Conservation (phyloP, 2,888 invertebrate genomes). For the Norana najaformis region DNA sequence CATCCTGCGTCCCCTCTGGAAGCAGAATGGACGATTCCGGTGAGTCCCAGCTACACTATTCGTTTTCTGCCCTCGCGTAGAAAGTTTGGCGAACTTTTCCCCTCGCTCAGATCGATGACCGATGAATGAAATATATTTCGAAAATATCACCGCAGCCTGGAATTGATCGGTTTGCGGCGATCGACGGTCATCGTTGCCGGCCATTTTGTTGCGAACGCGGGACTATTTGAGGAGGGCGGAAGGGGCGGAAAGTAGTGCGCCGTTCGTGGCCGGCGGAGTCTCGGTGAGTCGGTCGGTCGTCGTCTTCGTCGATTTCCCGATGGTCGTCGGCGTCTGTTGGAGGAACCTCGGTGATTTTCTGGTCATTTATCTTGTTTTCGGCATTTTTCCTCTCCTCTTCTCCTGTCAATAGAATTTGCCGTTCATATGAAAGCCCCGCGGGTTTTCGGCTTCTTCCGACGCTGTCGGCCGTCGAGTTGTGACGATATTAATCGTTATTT, state of each 20-base stretch:
- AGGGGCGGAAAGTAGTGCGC: slow-evolving; percentile 18
- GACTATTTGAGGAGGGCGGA: background rate
- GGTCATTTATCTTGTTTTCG: slow-evolving; percentile 18
- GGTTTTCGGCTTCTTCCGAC: slow-evolving; percentile 16
- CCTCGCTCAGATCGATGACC: background rate
- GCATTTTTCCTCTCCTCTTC: background rate
- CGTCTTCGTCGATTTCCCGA: slow-evolving; percentile 1
- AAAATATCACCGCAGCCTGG: background rate
- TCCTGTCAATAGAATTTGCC: slow-evolving; percentile 22
- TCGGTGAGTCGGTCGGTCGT: slow-evolving; percentile 9
- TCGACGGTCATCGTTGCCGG: background rate
- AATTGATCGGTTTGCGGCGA: slow-evolving; percentile 13
- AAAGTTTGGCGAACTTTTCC: slow-evolving; percentile 22
- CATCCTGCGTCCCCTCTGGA: background rate
- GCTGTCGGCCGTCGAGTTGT: background rate
- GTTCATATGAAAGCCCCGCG: slow-evolving; percentile 16
- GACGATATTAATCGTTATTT: slow-evolving; percentile 23
- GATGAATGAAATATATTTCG: slow-evolving; percentile 18
- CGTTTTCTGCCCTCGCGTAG: background rate
- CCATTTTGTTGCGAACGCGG: background rate
- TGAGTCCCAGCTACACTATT: background rate
- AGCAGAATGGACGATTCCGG: background rate
- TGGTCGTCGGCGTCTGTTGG: background rate
- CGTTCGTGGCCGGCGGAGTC: slow-evolving; percentile 19
- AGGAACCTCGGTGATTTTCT: background rate